Evolutionary conservation across 2,797 vertebrate genomes (phyloP), one percentile per base, ranked within the genome.

Genomic region (Thunnus albacares): DNA sequence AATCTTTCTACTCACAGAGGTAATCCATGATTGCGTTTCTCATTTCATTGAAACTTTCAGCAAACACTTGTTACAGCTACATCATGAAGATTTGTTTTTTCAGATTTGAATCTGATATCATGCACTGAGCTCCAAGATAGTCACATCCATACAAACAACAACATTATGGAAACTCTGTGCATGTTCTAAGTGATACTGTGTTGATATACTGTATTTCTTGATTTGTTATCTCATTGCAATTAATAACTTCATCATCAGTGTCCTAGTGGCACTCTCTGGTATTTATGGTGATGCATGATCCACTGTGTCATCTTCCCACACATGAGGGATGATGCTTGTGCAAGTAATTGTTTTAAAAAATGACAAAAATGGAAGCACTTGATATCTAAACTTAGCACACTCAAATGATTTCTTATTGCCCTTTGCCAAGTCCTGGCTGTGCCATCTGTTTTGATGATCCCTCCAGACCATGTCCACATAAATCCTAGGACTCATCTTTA

Each of bases 341-440:
- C 15, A 24, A 35, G 47, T 20, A 13, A 72, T 26, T 43, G 17
- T 64, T 64, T 20, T 47, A 17, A 51, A 38, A 24, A 43, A 68
- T 22, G 2, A 49, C 17, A 22, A 64, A 28, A 64, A 14, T 20
- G 13, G n/a, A 52, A 24, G 60, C 7, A 6, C 20, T 35, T 14
- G 33, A 33, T 69, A 49, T 57, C 71, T 69, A 55, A 47, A 59
- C n/a, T 53, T 4, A 59, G 45, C 30, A 35, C 24, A 62, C 41
- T 38, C 30, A 63, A 15, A 41, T 24, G 28, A 33, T 51, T 71
- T 41, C 52, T 66, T 4, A 13, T 49, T 28, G 20, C 38, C 22
- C 17, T 55, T 15, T 18, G 64, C 10, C 30, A 6, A 55, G 33
- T 33, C 18, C 11, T 15, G 35, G 9, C 52, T n/a, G 30, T 12